Conservation (phyloP, 2,797 vertebrate species). For the Lateolabrax maculatus region DNA sequence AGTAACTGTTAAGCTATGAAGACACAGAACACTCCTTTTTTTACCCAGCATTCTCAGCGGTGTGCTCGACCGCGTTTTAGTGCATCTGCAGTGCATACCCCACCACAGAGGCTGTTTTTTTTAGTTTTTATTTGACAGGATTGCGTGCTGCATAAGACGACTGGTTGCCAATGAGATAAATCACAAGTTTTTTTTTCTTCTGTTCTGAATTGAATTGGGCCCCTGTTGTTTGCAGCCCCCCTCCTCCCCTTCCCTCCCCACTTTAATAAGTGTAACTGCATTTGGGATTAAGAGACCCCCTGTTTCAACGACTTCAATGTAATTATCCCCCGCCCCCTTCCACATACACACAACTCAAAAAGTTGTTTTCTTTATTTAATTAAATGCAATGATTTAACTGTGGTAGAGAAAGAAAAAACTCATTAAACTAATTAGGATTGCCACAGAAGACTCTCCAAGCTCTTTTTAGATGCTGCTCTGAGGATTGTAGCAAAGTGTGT, state of each 20-base stretch:
- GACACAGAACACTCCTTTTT: neutral
- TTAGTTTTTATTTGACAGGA: constrained; percentile 42
- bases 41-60: neutral
- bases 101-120: neutral
- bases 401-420: constrained; percentile 42
- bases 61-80: neutral
- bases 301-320: constrained; percentile 62
- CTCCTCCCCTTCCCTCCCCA: neutral
- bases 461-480: constrained; percentile 27
- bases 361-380: constrained; percentile 78
- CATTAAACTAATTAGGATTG: constrained; percentile 76
- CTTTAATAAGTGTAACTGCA: constrained; percentile 74
- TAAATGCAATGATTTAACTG: constrained; percentile 68
- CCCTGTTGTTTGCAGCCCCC: constrained; percentile 51
- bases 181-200: constrained; percentile 25
- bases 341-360: constrained; percentile 27
- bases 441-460: constrained; percentile 55
- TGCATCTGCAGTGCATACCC: neutral
- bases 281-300: constrained; percentile 74
- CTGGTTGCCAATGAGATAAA: constrained; percentile 55
- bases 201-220: constrained; percentile 48
- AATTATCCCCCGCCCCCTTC: constrained; percentile 59
- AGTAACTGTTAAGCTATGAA: neutral
- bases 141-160: constrained; percentile 23
- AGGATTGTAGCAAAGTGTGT: constrained; percentile 42